Evolutionary conservation across 1,140 invertebrate species (phyloP), one percentile per base, ranked within the genome.

Genomic region (Procambarus virginalis): DNA sequence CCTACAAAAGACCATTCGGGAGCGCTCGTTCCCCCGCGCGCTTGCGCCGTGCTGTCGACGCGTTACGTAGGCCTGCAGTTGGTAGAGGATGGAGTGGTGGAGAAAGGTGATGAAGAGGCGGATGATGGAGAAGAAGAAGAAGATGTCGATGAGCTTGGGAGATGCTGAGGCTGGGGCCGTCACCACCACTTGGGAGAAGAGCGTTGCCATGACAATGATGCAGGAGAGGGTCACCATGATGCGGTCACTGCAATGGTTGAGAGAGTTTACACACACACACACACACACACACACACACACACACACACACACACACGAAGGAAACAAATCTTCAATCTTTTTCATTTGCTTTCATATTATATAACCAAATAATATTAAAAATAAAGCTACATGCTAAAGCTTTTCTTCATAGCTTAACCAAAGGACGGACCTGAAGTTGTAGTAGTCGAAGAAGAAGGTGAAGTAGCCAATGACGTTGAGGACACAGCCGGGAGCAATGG

Each of bases 151-250:
- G 10, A n/a, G 2, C 20, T 84, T 84, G 34, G 81, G 81, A 14
- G 45, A 14, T 2, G 81, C 68, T 14, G 81, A 84, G 58, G 81
- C 60, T 34, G 81, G 81, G 12, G 64, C 81, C 1, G 81, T 84
- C 34, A 48, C 49, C 2, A 55, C 81, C 12, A 84, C 81, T 49
- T 84, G 81, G 34, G 81, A 68, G 81, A 84, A 84, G 81, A 84
- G 81, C 4, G 81, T 45, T 8, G 81, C 81, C 58, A 73, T n/a
- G 12, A 84, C 81, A 12, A 84, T 84, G 55, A 84, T 5, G 60
- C 81, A 84, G 58, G 81, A 84, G 60, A 84, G 81, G 0, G 81
- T 84, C 60, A 84, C 68, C 60, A 73, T 84, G 58, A 84, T 84
- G 81, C 81, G 58, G 81, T 84, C 81, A 17, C 81, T 84, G 64